phyloP scores from a whole-genome alignment of 2,888 invertebrate genomes.

The Dasysyrphus albostriatus region DNA sequence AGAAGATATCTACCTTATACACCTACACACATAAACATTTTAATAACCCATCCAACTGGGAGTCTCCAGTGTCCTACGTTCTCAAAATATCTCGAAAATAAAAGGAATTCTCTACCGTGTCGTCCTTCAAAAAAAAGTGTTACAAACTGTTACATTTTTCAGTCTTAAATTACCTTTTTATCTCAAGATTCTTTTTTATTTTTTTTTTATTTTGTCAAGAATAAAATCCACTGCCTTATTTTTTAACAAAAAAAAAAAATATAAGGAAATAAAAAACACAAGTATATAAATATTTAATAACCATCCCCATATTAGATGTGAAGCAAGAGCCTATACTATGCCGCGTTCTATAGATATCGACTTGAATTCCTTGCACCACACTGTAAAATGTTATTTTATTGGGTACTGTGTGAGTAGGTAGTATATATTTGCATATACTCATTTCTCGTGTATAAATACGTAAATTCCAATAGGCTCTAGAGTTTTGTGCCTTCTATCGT shows the following conservation, averaged over 20 bases:
- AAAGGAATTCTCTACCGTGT: conserved; percentile 56
- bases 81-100: conserved; percentile 32
- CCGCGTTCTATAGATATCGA: background rate
- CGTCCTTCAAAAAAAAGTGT: conserved; percentile 64
- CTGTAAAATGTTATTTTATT: conserved; percentile 74
- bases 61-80: conserved; percentile 34
- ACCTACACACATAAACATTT: conserved; percentile 29
- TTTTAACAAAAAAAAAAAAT: conserved; percentile 3
- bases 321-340: conserved; percentile 1
- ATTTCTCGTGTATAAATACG: conserved; percentile 55
- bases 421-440: conserved; percentile 71
- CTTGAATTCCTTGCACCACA: conserved; percentile 65
- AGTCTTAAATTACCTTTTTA: conserved; percentile 62
- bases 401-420: conserved; percentile 51
- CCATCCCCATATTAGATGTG: conserved; percentile 64
- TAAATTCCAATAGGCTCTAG: conserved; percentile 50
- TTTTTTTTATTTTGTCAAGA: background rate
- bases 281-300: conserved; percentile 75
- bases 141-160: conserved; percentile 59
- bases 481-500: conserved; percentile 23
- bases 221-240: conserved; percentile 34
- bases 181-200: conserved; percentile 45
- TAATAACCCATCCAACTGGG: conserved; percentile 45
- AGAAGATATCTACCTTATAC: background rate
- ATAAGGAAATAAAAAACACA: conserved; percentile 46